Base-by-base conservation (phyloP, 1,140 invertebrate genomes). In the Drosophila sucinea region DNA sequence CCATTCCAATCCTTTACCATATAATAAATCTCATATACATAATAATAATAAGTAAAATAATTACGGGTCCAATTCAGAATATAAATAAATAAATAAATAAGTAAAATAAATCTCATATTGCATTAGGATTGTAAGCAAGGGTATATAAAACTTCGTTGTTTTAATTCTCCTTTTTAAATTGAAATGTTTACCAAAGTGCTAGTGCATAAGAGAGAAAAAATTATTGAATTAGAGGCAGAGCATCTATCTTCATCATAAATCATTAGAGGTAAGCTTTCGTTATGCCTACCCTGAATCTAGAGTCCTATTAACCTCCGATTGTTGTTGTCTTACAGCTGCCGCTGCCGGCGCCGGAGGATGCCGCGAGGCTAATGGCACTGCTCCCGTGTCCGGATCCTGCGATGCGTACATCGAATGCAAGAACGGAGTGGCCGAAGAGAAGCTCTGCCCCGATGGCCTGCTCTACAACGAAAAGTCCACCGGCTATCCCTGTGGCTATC, bases 371-470 rank as follows among this genome's bases (percentile, higher is more conserved):
- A 91, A 91, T 32, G 90, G 90, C n/a, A 91, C 90, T 35, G 96
- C 94, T 78, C 92, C 96, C 0, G 93, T 96, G 2, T 81, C 94
- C 0, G 93, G 93, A 8, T 96, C 96, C 81, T 97, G 96, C 87
- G 97, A 97, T 77, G 94, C 94, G 81, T 94, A 94, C 71, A 92
- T 94, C 25, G 94, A 94, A 90, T 94, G 94, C 82, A 90, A 93
- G 75, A 95, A 97, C 70, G 96, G 96, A 1, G 94, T 95, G 8
- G 91, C 95, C 0, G 95, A 95, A 81, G 94, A 96, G 83, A 96
- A 96, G 82, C 79, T 96, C 2, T 98, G 97, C 72, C 96, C 96
- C 0, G 97, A 98, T 81, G 97, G 97, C 41, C 93, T 98, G 1
- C 92, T 96, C 0, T 98, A 96, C 92, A 97, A 97, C 90, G 94